These are phyloP conservation scores for Dione juno DNA, from an alignment of 2,888 invertebrate species.

Conservation along the genomic window DNA sequence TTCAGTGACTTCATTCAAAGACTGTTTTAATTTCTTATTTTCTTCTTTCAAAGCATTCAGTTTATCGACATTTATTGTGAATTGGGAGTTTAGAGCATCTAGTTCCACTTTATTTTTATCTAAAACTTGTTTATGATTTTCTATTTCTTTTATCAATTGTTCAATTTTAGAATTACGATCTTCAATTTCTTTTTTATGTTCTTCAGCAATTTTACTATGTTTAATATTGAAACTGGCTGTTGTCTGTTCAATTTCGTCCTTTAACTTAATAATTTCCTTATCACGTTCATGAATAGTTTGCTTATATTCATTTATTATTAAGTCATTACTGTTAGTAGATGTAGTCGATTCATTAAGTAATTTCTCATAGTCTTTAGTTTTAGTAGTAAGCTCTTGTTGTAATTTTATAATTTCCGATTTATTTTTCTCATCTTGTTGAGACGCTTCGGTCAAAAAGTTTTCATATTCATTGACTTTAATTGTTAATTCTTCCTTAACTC, in stretches of 20 bases:
- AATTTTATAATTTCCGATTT: constrained; percentile 72
- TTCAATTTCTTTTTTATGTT: constrained; percentile 79
- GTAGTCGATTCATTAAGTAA: constrained; percentile 69
- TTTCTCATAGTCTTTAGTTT: constrained; percentile 72
- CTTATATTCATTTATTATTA: constrained; percentile 75
- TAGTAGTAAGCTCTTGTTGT: constrained; percentile 67
- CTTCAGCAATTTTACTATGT: constrained; percentile 78
- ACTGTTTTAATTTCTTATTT: constrained; percentile 70
- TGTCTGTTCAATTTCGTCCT: constrained; percentile 76
- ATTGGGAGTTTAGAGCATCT: constrained; percentile 74
- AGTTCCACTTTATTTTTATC: constrained; percentile 79
- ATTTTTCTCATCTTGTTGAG: constrained; percentile 72
- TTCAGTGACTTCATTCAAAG: constrained; percentile 72
- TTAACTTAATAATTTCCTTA: constrained; percentile 79
- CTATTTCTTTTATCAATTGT: constrained; percentile 76
- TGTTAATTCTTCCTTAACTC: constrained; percentile 68
- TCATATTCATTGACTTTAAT: constrained; percentile 79
- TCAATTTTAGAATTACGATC: constrained; percentile 79
- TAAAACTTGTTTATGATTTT: constrained; percentile 72
- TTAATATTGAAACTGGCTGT: constrained; percentile 79
- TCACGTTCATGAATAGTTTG: constrained; percentile 81
- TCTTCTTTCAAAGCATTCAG: constrained; percentile 72
- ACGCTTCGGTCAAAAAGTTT: constrained; percentile 69
- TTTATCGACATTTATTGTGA: constrained; percentile 72
- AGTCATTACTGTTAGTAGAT: constrained; percentile 67